Evolutionary conservation across 2,113 vertebrate genomes (phyloP).

Genomic region (Ophiodon elongatus): DNA sequence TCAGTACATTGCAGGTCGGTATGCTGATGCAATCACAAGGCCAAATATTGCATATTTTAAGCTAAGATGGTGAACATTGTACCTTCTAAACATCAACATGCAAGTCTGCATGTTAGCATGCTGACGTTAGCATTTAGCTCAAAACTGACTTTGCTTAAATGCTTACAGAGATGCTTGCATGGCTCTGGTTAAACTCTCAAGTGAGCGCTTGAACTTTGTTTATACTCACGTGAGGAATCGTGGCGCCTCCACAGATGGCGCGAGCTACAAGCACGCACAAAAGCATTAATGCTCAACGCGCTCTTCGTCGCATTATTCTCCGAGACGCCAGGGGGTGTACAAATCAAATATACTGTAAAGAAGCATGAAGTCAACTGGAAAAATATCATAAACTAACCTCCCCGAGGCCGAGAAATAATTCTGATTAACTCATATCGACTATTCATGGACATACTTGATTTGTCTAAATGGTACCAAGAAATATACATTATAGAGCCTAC

Average conservation of each 20-base stretch:
- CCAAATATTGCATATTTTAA: neutral
- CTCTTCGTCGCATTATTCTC: neutral
- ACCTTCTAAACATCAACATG: neutral
- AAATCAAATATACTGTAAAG: neutral
- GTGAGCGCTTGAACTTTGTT: neutral
- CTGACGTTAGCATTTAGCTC: neutral
- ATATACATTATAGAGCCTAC: neutral
- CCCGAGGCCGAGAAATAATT: too few species aligned
- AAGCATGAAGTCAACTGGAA: too few species aligned
- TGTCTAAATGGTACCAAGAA: neutral
- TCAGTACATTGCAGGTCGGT: neutral
- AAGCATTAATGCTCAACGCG: neutral
- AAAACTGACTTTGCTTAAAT: neutral
- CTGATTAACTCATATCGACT: too few species aligned
- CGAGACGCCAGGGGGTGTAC: neutral
- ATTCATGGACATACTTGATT: neutral
- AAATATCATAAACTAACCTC: too few species aligned
- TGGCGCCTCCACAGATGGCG: neutral
- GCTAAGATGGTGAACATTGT: neutral
- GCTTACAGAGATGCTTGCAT: neutral
- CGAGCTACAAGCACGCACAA: neutral
- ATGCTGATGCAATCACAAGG: neutral
- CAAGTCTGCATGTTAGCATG: neutral
- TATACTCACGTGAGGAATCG: neutral
- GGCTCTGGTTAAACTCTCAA: neutral